Conservation (phyloP, 2,888 invertebrate genomes). For the Busseola fusca region DNA sequence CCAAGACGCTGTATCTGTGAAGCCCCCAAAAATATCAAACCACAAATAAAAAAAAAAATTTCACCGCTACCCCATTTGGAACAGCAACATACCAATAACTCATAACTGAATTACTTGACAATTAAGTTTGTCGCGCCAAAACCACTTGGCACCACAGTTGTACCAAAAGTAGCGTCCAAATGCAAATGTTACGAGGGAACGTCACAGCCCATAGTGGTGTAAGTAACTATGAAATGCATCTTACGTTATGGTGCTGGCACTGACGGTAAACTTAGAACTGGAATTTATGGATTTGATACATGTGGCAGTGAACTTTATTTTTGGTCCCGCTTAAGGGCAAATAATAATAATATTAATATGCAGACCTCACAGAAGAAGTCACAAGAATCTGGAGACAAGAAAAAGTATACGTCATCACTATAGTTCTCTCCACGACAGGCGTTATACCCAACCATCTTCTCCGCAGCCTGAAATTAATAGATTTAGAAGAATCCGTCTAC, state of each 20-base stretch:
- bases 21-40: background rate
- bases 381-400: no score
- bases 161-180: slow-evolving; percentile 63
- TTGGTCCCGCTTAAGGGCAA: background rate
- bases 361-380: no score
- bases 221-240: slow-evolving; percentile 61
- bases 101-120: slow-evolving; percentile 65
- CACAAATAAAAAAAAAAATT: slow-evolving; percentile 14
- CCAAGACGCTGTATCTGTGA: no score
- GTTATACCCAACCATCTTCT: no score
- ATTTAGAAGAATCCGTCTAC: no score
- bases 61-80: slow-evolving; percentile 29
- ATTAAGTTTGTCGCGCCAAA: slow-evolving; percentile 69
- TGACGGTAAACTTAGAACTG: slow-evolving; percentile 46
- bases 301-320: slow-evolving; percentile 13
- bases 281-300: slow-evolving; percentile 28
- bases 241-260: slow-evolving; percentile 59
- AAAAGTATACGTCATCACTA: no score
- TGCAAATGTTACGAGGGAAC: slow-evolving; percentile 80
- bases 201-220: slow-evolving; percentile 61
- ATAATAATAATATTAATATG: no score
- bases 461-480: no score
- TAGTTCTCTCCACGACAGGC: no score
- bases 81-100: slow-evolving; percentile 46
- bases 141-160: slow-evolving; percentile 74